Conservation (phyloP, 2,797 vertebrate species). For the Xyrichtys novacula region DNA sequence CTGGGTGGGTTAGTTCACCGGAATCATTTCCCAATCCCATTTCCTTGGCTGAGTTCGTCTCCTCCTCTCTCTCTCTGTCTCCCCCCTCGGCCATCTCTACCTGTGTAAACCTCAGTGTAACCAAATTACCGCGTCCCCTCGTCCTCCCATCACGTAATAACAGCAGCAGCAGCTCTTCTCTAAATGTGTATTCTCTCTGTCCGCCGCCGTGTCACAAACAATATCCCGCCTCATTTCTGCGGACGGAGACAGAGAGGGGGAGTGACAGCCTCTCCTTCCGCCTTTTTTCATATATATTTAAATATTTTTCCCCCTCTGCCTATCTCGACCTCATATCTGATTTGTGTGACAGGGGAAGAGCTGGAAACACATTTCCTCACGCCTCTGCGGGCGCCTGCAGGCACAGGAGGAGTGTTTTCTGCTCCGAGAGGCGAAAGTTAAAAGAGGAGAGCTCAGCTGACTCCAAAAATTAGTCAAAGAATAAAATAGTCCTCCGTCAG, state of each 20-base stretch:
- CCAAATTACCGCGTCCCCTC: slow-evolving; percentile 80
- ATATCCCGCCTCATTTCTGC: slow-evolving; percentile 79
- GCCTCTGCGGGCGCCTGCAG: slow-evolving; percentile 21
- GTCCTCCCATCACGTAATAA: slow-evolving; percentile 86
- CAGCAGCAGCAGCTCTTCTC: slow-evolving; percentile 71
- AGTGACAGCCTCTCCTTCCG: slow-evolving; percentile 15
- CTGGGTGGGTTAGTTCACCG: slow-evolving; percentile 22
- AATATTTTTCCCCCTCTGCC: slow-evolving; percentile 43
- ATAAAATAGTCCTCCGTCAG: slow-evolving; percentile 4
- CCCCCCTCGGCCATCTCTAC: slow-evolving; percentile 51
- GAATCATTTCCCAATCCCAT: slow-evolving; percentile 50
- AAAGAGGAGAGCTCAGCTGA: background rate
- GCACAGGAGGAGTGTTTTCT: background rate
- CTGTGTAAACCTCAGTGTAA: slow-evolving; percentile 87
- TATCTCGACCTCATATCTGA: slow-evolving; percentile 63
- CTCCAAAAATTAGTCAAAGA: slow-evolving; percentile 8
- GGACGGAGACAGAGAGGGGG: slow-evolving; percentile 32
- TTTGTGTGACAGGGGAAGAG: slow-evolving; percentile 56
- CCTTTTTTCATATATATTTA: slow-evolving; percentile 57
- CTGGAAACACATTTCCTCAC: slow-evolving; percentile 52
- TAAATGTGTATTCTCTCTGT: slow-evolving; percentile 73
- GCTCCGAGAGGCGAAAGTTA: background rate
- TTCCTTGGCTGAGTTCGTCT: slow-evolving; percentile 17
- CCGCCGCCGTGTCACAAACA: slow-evolving; percentile 83
- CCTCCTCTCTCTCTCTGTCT: slow-evolving; percentile 19